Evolutionary conservation across 2,113 vertebrate genomes (phyloP).

Genomic region (Pimephales promelas): DNA sequence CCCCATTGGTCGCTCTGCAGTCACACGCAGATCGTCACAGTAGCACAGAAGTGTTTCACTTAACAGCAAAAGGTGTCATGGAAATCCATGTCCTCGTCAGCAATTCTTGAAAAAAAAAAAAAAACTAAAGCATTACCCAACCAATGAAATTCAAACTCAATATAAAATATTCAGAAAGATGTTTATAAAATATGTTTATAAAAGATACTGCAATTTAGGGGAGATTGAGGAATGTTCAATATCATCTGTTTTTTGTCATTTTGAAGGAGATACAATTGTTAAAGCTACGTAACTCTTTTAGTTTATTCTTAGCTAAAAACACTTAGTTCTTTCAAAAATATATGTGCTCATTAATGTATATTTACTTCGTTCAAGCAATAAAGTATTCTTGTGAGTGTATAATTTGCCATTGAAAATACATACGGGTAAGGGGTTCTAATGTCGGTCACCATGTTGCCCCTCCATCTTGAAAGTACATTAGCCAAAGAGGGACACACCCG

Average conservation of each 20-base stretch:
- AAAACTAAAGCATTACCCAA: not conserved
- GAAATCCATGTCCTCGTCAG: not conserved
- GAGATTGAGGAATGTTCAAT: not conserved
- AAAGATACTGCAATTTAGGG: not conserved
- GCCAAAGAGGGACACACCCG: too few relatives aligned
- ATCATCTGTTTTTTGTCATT: not conserved
- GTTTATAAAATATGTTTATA: not conserved
- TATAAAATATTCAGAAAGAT: not conserved
- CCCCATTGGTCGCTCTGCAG: slow-evolving; percentile 1
- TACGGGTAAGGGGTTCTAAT: too few relatives aligned
- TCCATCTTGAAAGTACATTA: too few relatives aligned
- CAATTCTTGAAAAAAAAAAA: not conserved
- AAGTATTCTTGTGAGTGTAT: too few relatives aligned
- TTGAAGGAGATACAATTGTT: too few relatives aligned
- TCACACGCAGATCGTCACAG: slow-evolving; percentile 1
- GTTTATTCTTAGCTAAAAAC: too few relatives aligned
- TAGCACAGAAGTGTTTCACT: not conserved
- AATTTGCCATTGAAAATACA: too few relatives aligned
- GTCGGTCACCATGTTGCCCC: too few relatives aligned
- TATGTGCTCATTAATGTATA: too few relatives aligned
- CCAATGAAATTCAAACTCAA: not conserved
- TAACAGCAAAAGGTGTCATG: not conserved
- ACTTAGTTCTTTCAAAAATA: too few relatives aligned
- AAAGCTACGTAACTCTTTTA: too few relatives aligned
- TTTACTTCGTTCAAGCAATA: too few relatives aligned